phyloP scores from a whole-genome alignment of 53 echinoderm and acorn worm genomes.

The Patiria pectinifera region DNA sequence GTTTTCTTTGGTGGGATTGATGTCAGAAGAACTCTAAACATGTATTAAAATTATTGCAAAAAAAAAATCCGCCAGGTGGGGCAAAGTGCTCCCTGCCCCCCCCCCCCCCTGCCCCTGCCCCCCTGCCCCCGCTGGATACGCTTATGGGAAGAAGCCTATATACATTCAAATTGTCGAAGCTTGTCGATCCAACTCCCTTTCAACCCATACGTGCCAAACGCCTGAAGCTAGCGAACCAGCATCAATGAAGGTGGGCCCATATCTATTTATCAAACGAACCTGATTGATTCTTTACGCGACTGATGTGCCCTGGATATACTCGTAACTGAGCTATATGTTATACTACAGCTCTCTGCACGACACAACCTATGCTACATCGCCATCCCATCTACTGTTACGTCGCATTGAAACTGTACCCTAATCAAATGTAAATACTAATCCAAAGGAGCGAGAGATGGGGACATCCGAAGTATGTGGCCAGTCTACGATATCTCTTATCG shows the following conservation, averaged over 20 bases:
- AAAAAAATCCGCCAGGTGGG: no score
- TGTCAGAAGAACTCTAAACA: no score
- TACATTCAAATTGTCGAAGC: no score
- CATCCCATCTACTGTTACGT: slow-evolving; percentile 29
- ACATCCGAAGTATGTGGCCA: not conserved
- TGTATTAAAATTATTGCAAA: no score
- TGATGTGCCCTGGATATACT: not conserved
- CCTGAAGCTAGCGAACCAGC: no score
- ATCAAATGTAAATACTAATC: slow-evolving; percentile 48
- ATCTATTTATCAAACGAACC: not conserved
- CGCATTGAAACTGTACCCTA: slow-evolving; percentile 47
- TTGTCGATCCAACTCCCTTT: no score
- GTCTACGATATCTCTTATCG: not conserved
- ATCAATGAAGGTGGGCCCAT: no score
- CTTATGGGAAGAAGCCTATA: no score
- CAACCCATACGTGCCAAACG: no score
- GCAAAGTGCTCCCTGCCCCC: not conserved
- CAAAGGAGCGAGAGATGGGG: not conserved
- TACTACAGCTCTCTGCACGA: slow-evolving; percentile 16
- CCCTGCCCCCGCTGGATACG: no score
- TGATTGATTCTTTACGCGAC: not conserved
- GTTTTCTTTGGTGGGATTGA: no score
- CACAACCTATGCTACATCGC: not conserved
- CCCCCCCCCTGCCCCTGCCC: no score
- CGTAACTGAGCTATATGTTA: not conserved